phyloP scores from a whole-genome alignment of 2,888 invertebrate species.

The Plagodis dolabraria region DNA sequence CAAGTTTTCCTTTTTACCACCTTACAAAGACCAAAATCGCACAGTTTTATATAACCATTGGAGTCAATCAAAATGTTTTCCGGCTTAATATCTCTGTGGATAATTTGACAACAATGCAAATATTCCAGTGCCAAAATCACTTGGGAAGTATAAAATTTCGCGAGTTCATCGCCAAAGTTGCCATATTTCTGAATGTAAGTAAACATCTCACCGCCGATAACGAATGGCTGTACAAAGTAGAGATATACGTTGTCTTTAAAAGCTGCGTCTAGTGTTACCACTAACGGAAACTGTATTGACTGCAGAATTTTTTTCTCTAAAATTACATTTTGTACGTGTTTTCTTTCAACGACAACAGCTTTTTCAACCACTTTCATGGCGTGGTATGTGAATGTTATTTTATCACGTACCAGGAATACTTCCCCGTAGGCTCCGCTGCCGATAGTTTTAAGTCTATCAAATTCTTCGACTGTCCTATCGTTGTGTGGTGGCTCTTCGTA shows the following conservation, averaged over 20 bases:
- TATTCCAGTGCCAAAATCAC: conserved; percentile 95
- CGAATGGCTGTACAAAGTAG: conserved; percentile 93
- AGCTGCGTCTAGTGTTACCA: conserved; percentile 90
- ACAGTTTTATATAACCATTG: conserved; percentile 91
- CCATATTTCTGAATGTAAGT: conserved; percentile 87
- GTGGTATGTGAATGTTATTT: conserved; percentile 86
- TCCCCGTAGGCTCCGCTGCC: conserved; percentile 96
- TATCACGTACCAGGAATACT: conserved; percentile 90
- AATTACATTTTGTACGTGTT: conserved; percentile 94
- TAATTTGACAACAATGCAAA: conserved; percentile 92
- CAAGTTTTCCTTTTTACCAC: conserved; percentile 90
- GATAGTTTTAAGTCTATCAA: conserved; percentile 89
- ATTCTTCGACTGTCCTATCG: conserved; percentile 81
- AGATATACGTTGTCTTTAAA: conserved; percentile 94
- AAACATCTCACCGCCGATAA: conserved; percentile 95
- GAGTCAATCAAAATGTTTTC: conserved; percentile 93
- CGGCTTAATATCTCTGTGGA: conserved; percentile 96
- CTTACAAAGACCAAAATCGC: conserved; percentile 98
- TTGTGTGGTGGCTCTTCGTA: conserved; percentile 41
- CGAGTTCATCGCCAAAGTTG: conserved; percentile 88
- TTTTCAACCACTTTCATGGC: conserved; percentile 97
- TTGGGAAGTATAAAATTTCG: conserved; percentile 96
- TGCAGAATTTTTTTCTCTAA: conserved; percentile 95
- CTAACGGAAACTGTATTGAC: conserved; percentile 93
- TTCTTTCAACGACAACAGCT: conserved; percentile 92